Percentiles rank a stretch among this genome's conserved stretches.
Evolutionary conservation across 2,113 vertebrate genomes (phyloP).

Genomic region (Prionailurus viverrinus): DNA sequence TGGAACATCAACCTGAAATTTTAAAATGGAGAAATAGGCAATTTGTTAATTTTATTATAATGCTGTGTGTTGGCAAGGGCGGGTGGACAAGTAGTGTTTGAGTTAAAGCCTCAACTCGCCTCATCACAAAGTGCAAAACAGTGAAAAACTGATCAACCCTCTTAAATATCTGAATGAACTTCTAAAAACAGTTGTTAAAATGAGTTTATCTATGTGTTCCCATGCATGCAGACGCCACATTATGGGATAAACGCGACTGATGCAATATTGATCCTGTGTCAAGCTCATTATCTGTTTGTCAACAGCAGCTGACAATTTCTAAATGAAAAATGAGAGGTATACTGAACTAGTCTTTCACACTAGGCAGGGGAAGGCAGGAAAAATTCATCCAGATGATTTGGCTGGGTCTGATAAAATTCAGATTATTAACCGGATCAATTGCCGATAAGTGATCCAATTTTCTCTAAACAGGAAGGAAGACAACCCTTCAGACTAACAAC

Average conservation of each 20-base stretch:
- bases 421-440: slow-evolving; percentile 24
- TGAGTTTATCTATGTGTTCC: neutral
- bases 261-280: neutral
- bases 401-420: slow-evolving; percentile 63
- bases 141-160: neutral
- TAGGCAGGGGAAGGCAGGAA: slow-evolving; percentile 56
- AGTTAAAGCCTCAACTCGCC: neutral
- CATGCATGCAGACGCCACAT: neutral
- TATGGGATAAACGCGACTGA: neutral
- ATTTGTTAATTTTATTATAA: neutral
- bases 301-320: slow-evolving; percentile 33
- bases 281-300: slow-evolving; percentile 71
- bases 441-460: slow-evolving; percentile 36
- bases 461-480: slow-evolving; percentile 44
- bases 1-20: neutral
- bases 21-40: neutral
- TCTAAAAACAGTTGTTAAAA: neutral
- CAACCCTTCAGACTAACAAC: neutral
- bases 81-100: neutral
- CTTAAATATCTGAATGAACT: slow-evolving; percentile 42
- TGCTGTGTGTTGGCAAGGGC: neutral
- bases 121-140: neutral
- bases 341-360: slow-evolving; percentile 52
- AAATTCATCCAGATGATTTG: slow-evolving; percentile 51
- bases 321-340: slow-evolving; percentile 71